Percentiles rank a stretch among this genome's conserved stretches.
Conservation (phyloP, 2,113 vertebrate species). For the Leptobrachium leishanense region DNA sequence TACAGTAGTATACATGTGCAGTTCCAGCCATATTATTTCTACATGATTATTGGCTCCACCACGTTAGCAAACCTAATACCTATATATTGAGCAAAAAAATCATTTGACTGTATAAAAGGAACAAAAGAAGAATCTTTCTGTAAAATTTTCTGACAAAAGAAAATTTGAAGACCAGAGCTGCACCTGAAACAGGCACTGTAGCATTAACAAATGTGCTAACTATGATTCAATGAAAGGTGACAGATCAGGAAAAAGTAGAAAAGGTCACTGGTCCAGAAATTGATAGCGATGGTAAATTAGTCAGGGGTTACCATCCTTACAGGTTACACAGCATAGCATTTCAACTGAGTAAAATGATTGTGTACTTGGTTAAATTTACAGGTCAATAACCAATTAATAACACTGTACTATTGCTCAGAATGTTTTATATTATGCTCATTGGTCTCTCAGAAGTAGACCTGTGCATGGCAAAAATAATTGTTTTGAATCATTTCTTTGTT, state of each 20-base stretch:
- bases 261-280: slow-evolving; percentile 56
- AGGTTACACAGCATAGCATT: slow-evolving; percentile 51
- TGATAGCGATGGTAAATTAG: slow-evolving; percentile 60
- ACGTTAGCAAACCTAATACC: too few relatives aligned
- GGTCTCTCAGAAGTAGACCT: too few relatives aligned
- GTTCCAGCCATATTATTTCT: too few relatives aligned
- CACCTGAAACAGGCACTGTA: slow-evolving; percentile 49
- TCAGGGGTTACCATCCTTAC: slow-evolving; percentile 51
- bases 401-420: not conserved
- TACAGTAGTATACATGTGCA: too few relatives aligned
- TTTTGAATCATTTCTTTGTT: too few relatives aligned
- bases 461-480: not conserved
- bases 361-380: not conserved
- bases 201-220: slow-evolving; percentile 56
- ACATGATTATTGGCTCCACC: too few relatives aligned
- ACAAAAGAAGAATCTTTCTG: not conserved
- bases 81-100: too few relatives aligned
- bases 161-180: slow-evolving; percentile 36
- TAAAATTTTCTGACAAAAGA: not conserved
- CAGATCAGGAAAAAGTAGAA: slow-evolving; percentile 46
- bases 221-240: slow-evolving; percentile 57
- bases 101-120: not conserved
- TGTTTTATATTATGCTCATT: too few relatives aligned
- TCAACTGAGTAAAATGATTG: slow-evolving; percentile 36
- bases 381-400: not conserved